phyloP scores from a whole-genome alignment of 2,888 invertebrate genomes.

The Clivina fossor region DNA sequence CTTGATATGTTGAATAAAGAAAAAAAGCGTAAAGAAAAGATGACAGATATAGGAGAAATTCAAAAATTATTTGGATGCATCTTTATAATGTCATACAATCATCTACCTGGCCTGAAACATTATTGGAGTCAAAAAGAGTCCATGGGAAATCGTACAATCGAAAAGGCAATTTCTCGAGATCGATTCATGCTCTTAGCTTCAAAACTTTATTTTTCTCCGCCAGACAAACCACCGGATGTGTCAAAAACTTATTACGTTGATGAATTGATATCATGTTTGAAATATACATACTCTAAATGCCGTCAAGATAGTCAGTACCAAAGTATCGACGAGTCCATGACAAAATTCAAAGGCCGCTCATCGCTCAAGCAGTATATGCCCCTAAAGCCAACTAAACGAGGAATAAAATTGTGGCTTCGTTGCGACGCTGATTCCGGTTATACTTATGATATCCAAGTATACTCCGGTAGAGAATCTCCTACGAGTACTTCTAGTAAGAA shows the following conservation, averaged over 20 bases:
- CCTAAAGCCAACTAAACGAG: conserved; percentile 38
- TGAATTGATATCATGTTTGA: conserved; percentile 32
- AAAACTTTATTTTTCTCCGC: conserved; percentile 28
- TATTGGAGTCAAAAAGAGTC: conserved; percentile 26
- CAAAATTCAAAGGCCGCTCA: conserved; percentile 34
- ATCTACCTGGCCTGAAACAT: conserved; percentile 13
- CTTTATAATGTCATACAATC: conserved; percentile 31
- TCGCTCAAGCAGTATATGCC: conserved; percentile 40
- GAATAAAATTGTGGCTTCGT: conserved; percentile 39
- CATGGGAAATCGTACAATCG: conserved; percentile 22
- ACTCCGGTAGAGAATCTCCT: conserved; percentile 41
- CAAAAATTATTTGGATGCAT: conserved; percentile 24
- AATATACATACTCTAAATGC: conserved; percentile 29
- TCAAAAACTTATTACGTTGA: conserved; percentile 30
- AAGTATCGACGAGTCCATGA: conserved; percentile 34
- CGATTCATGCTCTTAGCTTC: conserved; percentile 23
- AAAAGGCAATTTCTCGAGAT: conserved; percentile 25
- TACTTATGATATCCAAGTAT: conserved; percentile 41
- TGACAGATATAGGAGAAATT: conserved; percentile 25
- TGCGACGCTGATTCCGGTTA: conserved; percentile 40
- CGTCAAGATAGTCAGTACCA: conserved; percentile 28
- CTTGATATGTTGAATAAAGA: conserved; percentile 13
- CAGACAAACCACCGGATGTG: conserved; percentile 27
- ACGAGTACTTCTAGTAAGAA: too few relatives aligned
- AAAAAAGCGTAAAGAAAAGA: conserved; percentile 21